phyloP scores from a whole-genome alignment of 2,797 vertebrate species.

The Sebastes iracundus region DNA sequence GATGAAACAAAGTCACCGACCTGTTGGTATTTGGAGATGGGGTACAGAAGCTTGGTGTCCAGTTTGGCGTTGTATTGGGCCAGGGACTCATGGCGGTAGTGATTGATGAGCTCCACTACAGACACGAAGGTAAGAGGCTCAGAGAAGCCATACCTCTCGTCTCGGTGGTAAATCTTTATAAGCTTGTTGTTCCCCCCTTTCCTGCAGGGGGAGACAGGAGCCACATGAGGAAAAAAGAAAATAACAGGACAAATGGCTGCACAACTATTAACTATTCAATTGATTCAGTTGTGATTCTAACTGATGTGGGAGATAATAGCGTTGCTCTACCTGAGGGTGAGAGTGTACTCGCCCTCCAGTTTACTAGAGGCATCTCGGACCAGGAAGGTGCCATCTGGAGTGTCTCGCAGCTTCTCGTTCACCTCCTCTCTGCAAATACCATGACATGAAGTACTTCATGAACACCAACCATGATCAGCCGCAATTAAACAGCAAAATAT shows the following conservation, averaged over 20 bases:
- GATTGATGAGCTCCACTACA: slow-evolving; percentile 92
- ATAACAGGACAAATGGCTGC: background rate
- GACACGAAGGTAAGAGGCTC: slow-evolving; percentile 92
- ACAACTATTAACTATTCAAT: background rate
- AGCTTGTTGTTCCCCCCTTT: slow-evolving; percentile 96
- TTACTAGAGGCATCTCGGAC: slow-evolving; percentile 94
- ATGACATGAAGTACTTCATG: background rate
- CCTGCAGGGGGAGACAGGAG: slow-evolving; percentile 76
- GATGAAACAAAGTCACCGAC: slow-evolving; percentile 64
- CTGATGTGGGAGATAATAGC: background rate
- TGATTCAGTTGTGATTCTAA: background rate
- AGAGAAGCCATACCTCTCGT: slow-evolving; percentile 90
- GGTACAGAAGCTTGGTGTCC: slow-evolving; percentile 92
- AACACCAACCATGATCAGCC: background rate
- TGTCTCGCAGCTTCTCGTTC: slow-evolving; percentile 93
- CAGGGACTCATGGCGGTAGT: slow-evolving; percentile 93
- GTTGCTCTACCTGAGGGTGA: slow-evolving; percentile 88
- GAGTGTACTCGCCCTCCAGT: slow-evolving; percentile 93
- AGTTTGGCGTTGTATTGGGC: slow-evolving; percentile 95
- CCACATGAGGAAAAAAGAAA: background rate
- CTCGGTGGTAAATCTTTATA: slow-evolving; percentile 93
- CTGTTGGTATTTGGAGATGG: slow-evolving; percentile 94
- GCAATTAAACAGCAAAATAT: background rate
- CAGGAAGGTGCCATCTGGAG: slow-evolving; percentile 91
- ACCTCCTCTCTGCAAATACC: slow-evolving; percentile 88